These are phyloP conservation scores for Botia almorhae DNA, from an alignment of 2,797 vertebrate species.

Conservation along the genomic window DNA sequence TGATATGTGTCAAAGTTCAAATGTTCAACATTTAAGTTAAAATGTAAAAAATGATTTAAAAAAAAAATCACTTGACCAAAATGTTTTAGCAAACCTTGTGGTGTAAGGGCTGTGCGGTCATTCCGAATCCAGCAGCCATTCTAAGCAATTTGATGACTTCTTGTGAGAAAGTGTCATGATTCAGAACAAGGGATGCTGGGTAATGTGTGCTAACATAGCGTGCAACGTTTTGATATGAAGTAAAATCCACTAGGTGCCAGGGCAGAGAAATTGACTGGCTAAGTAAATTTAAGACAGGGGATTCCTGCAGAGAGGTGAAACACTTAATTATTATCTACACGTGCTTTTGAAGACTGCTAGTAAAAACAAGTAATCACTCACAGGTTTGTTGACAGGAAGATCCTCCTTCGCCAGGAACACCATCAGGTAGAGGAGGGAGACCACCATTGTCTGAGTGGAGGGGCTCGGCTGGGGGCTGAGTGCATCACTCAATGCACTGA, in stretches of 20 bases:
- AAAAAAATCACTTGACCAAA: neutral
- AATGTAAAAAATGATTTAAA: neutral
- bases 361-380: constrained; percentile 63
- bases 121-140: constrained; percentile 86
- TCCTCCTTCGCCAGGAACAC: constrained; percentile 93
- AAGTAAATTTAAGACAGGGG: constrained; percentile 86
- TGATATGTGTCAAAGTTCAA: neutral
- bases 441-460: constrained; percentile 84
- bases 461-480: constrained; percentile 77
- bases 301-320: constrained; percentile 78
- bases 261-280: constrained; percentile 90
- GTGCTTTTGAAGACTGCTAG: neutral
- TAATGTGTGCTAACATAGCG: constrained; percentile 92
- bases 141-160: constrained; percentile 87
- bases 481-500: constrained; percentile 89
- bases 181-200: constrained; percentile 85
- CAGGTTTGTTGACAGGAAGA: constrained; percentile 81
- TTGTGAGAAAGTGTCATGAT: constrained; percentile 80
- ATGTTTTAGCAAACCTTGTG: constrained; percentile 75
- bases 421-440: constrained; percentile 93
- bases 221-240: constrained; percentile 89
- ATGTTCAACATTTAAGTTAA: neutral
- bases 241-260: constrained; percentile 89
- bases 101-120: constrained; percentile 73
- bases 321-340: constrained; percentile 13